Evolutionary conservation across 2,113 vertebrate genomes (phyloP).

Genomic region (Lichenostomus cassidix): DNA sequence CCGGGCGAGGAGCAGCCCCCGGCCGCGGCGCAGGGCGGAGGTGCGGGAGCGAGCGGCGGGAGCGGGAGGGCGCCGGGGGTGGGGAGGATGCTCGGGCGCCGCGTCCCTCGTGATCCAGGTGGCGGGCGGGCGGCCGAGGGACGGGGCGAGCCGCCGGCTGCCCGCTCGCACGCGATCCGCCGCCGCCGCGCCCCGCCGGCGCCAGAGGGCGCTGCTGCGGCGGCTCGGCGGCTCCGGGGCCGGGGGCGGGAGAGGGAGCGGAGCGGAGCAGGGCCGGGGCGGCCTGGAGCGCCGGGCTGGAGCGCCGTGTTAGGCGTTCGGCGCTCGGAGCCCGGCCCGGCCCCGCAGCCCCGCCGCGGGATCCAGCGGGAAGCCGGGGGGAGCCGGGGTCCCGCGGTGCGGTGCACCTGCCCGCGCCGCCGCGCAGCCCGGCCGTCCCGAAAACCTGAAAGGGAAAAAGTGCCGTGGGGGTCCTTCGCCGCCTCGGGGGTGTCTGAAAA

Average conservation of each 20-base stretch:
- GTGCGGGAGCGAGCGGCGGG: not conserved
- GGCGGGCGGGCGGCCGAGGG: constrained; percentile 33
- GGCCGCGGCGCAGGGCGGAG: not conserved
- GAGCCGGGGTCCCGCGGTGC: accelerated
- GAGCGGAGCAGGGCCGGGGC: too few relatives aligned
- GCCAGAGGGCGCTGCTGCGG: too few relatives aligned
- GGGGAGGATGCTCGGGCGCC: constrained; percentile 47
- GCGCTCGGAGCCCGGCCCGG: too few relatives aligned
- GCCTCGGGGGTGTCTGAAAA: not conserved
- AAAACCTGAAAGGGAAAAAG: not conserved
- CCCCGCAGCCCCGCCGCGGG: not conserved
- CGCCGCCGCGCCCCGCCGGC: not conserved
- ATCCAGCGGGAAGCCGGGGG: not conserved
- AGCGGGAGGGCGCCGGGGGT: constrained; percentile 1
- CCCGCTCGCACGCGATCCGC: constrained; percentile 20
- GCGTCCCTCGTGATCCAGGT: constrained; percentile 53
- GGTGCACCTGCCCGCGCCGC: not conserved
- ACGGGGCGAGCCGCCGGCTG: not conserved
- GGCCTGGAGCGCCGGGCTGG: too few relatives aligned
- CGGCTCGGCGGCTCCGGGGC: too few relatives aligned
- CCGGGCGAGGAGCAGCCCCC: not conserved
- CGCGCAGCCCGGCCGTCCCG: not conserved
- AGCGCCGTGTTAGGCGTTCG: too few relatives aligned
- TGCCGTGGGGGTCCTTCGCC: not conserved
- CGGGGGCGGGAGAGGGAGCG: too few relatives aligned